Base-by-base conservation (phyloP, 2,113 vertebrate species). In the Elephas maximus region DNA sequence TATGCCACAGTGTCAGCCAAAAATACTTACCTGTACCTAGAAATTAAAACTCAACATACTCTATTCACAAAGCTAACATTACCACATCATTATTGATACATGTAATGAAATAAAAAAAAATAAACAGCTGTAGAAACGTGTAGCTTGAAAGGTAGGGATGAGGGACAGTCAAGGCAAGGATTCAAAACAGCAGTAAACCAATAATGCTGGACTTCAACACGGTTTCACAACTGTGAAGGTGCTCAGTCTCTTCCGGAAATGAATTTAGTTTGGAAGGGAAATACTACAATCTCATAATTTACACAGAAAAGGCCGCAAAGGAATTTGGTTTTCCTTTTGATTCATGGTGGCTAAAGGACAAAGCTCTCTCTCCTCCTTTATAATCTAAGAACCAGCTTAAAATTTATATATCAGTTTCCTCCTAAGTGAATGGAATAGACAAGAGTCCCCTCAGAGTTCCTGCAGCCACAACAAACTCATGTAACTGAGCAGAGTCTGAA, bases 321-420 rank as follows among this genome's bases (percentile, higher is more conserved):
- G 28, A 80, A 62, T 53, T 80, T 11, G 57, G 83, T 65, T 78
- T 93, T 93, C 71, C 90, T 93, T 87, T 57, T 71, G 92, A 86
- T 83, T 87, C 33, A 8, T 26, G 41, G 67, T 28, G 3, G 53
- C 69, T 88, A 28, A 93, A 87, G 79, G 87, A 92, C 76, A 96
- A 95, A 88, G 76, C 23, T 60, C 63, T 94, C 53, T n/a, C 28
- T 44, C 79, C 65, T 90, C 48, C 89, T 95, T 76, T 82, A 63
- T 63, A 78, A 73, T 30, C 26, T 74, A 93, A 81, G 41, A 57
- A 79, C 63, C 33, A 60, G 69, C 92, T 76, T 94, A 51, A 94
- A 88, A 57, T 37, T 57, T 20, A 41, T 37, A 67, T 1, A 48
- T 45, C 24, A 14, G 51, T 51, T 60, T 83, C 83, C 44, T 80